Evolutionary conservation across 92 coral and sea anemone species (phyloP).

Genomic region (Hydrozoanthus gracilis): DNA sequence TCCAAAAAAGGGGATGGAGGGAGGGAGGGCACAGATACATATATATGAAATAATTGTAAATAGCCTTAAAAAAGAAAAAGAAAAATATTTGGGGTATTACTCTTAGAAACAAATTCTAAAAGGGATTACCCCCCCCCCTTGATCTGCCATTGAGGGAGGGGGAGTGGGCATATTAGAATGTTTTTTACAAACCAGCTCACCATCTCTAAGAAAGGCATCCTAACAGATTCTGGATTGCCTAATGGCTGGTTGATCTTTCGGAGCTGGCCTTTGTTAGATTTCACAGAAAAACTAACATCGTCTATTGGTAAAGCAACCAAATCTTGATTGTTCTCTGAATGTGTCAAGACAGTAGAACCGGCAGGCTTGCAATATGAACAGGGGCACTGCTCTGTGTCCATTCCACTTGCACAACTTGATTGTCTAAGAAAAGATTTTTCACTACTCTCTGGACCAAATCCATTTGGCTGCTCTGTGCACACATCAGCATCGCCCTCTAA

Average conservation of each 20-base stretch:
- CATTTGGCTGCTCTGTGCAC: constrained; percentile 8
- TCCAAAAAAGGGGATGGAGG: too few relatives aligned
- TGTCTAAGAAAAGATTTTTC: neutral
- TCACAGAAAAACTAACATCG: neutral
- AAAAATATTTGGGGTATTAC: too few relatives aligned
- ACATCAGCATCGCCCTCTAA: neutral
- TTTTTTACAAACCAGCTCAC: neutral
- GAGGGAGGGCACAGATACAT: too few relatives aligned
- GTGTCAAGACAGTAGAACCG: neutral
- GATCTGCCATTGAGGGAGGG: too few relatives aligned
- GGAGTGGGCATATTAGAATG: too few relatives aligned
- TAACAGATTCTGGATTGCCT: neutral
- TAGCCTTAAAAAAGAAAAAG: too few relatives aligned
- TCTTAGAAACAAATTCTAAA: too few relatives aligned
- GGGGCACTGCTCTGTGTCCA: neutral
- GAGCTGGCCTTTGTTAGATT: neutral
- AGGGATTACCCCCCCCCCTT: too few relatives aligned
- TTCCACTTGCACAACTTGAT: constrained; percentile 14
- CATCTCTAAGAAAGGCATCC: neutral
- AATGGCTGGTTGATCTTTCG: neutral
- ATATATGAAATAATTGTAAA: too few relatives aligned
- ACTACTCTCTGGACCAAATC: neutral
- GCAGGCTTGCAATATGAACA: constrained; percentile 33
- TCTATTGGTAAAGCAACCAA: neutral
- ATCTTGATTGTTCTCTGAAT: neutral